Evolutionary conservation across 2,797 vertebrate species (phyloP), one percentile per base, ranked within the genome.

Genomic region (Microctenopoma lineatum): DNA sequence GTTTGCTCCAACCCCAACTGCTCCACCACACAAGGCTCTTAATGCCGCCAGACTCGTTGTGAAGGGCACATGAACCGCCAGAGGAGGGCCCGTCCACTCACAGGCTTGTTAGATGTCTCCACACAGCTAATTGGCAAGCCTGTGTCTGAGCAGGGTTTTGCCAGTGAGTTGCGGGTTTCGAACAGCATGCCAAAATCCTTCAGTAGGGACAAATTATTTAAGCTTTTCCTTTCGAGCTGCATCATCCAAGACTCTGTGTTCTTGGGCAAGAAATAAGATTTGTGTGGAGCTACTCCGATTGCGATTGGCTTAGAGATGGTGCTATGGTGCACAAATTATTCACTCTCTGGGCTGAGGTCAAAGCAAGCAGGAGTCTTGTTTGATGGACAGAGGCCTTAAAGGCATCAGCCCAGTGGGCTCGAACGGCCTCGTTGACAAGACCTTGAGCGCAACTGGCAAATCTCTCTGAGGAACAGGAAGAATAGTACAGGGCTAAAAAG

Each of bases 41-140:
- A 32, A 44, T 56, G 45, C 57, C 45, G 50, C 64, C 69, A 77
- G 66, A 62, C 50, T 70, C 63, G 44, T 62, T 59, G 8, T 41
- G 59, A 64, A 76, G 74, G 75, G 46, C 14, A 51, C 57, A 70
- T 36, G 14, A 68, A 57, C 27, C 8, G 25, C 63, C 68, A 79
- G 73, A 73, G 66, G 61, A 79, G 12, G 41, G 41, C 36, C 64
- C 46, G 75, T 84, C 76, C 76, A 79, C 73, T 80, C 61, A 53
- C 36, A 54, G 59, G 69, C 76, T 53, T 79, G 53, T 68, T 59
- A 80, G 66, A 75, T 18, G 21, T 83, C 78, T 75, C 77, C 75
- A 78, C 65, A 70, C 66, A 73, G 64, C 53, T 79, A 82, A 83
- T 62, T 84, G 81, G 75, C 78, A 77, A 55, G 70, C 32, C 54